A percentile compares a stretch with the other conserved stretches of the same genome.
These are phyloP conservation scores for Phrynosoma platyrhinos DNA, from an alignment of 2,113 vertebrate genomes.

Conservation along the genomic window DNA sequence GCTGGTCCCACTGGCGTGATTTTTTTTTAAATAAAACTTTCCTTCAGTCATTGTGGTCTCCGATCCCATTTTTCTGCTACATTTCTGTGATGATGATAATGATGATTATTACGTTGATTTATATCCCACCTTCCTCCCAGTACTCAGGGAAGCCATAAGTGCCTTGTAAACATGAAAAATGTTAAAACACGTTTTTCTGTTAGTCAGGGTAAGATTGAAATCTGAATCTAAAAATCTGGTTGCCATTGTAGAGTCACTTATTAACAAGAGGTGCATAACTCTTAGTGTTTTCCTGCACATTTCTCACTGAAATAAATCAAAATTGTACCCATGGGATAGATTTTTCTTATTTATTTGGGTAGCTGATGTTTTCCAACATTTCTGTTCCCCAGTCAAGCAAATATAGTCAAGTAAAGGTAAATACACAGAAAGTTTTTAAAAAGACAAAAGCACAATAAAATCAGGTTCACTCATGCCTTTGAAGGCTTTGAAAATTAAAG, in stretches of 20 bases:
- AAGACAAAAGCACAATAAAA: neutral
- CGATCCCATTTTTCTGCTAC: too few relatives aligned
- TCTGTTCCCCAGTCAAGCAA: neutral
- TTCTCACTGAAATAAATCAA: neutral
- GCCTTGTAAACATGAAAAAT: too few relatives aligned
- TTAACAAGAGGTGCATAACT: neutral
- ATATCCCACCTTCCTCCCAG: too few relatives aligned
- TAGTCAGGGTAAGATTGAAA: neutral
- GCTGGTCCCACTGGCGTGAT: too few relatives aligned
- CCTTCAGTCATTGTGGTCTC: too few relatives aligned
- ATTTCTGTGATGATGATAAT: too few relatives aligned
- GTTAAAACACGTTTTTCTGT: too few relatives aligned
- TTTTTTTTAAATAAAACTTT: too few relatives aligned
- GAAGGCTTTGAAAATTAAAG: neutral
- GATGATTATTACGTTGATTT: too few relatives aligned
- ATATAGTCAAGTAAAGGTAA: neutral
- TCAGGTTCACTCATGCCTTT: neutral
- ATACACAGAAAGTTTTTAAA: neutral
- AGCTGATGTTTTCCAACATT: too few relatives aligned
- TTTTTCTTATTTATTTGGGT: too few relatives aligned
- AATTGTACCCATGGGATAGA: neutral
- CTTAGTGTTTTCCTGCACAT: neutral
- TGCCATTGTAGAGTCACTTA: neutral
- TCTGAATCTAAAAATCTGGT: neutral
- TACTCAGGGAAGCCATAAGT: too few relatives aligned